A percentile compares a stretch with the other conserved stretches of the same genome.
Conservation (phyloP, 1,140 invertebrate species). For the Elymnias hypermnestra region DNA sequence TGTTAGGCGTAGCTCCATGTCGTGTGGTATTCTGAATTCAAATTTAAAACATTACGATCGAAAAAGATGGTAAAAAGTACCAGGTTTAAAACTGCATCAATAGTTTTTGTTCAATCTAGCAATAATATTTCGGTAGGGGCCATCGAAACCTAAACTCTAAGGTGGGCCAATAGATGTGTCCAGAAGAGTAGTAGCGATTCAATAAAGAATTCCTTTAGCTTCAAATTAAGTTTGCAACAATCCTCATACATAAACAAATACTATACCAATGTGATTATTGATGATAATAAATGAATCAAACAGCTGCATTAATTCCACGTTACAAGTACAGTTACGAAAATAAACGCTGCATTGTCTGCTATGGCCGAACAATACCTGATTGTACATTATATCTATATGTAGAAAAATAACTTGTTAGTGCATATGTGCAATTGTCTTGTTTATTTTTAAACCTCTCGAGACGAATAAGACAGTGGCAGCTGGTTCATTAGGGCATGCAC, state of each 20-base stretch:
- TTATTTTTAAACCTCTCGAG: constrained; percentile 58
- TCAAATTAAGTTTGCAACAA: background rate
- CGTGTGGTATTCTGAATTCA: too few relatives aligned
- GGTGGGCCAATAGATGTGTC: too few relatives aligned
- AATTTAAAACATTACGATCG: too few relatives aligned
- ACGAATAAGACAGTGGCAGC: constrained; percentile 9
- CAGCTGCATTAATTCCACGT: constrained; percentile 7
- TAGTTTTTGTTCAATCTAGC: too few relatives aligned
- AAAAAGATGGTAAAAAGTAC: too few relatives aligned
- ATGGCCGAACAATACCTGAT: constrained; percentile 34
- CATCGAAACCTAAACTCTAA: too few relatives aligned
- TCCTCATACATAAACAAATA: background rate
- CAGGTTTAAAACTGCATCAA: too few relatives aligned
- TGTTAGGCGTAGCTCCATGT: too few relatives aligned
- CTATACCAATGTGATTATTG: constrained; percentile 6
- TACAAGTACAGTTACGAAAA: constrained; percentile 14
- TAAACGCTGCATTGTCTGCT: constrained; percentile 20
- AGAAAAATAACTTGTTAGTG: constrained; percentile 27
- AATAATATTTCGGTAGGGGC: too few relatives aligned
- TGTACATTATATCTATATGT: constrained; percentile 19
- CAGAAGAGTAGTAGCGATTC: too few relatives aligned
- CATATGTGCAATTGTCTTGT: constrained; percentile 56
- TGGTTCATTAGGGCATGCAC: constrained; percentile 9
- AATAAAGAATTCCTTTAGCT: too few relatives aligned
- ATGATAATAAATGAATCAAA: constrained; percentile 5